Evolutionary conservation across 2,888 invertebrate genomes (phyloP).

Genomic region (Sarcophaga variegata): DNA sequence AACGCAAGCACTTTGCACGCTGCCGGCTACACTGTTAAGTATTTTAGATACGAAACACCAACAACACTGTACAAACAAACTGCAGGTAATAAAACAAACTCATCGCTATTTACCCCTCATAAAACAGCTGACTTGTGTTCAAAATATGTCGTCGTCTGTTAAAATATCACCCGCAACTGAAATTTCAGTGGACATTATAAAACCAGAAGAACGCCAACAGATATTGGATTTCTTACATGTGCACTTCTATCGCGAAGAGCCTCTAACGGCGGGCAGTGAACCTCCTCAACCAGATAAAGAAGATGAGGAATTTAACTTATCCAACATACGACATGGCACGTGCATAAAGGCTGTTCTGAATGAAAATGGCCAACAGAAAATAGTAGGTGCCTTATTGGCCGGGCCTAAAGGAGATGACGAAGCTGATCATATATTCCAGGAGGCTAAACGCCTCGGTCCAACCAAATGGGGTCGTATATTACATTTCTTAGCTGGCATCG

Average conservation of each 20-base stretch:
- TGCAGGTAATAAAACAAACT: neutral
- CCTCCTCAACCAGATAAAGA: slow-evolving; percentile 74
- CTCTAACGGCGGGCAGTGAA: slow-evolving; percentile 75
- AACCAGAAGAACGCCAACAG: slow-evolving; percentile 70
- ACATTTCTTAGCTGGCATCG: slow-evolving; percentile 74
- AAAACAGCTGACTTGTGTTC: slow-evolving; percentile 32
- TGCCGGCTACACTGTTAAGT: neutral
- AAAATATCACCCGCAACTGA: slow-evolving; percentile 37
- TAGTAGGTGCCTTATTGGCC: slow-evolving; percentile 76
- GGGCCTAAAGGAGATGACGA: slow-evolving; percentile 76
- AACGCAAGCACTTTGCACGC: neutral
- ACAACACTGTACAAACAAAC: neutral
- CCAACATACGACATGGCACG: slow-evolving; percentile 74
- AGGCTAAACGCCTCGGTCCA: slow-evolving; percentile 71
- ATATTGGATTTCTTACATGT: slow-evolving; percentile 75
- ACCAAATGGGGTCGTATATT: slow-evolving; percentile 77
- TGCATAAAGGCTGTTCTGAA: slow-evolving; percentile 73
- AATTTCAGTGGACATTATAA: slow-evolving; percentile 72
- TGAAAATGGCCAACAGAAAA: neutral
- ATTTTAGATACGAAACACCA: neutral
- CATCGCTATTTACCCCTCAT: neutral
- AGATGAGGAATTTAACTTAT: slow-evolving; percentile 76
- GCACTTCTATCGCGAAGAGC: slow-evolving; percentile 79
- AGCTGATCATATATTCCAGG: slow-evolving; percentile 72
- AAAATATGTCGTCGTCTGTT: slow-evolving; percentile 22